phyloP scores from a whole-genome alignment of 2,113 vertebrate genomes.

The Microcebus murinus region DNA sequence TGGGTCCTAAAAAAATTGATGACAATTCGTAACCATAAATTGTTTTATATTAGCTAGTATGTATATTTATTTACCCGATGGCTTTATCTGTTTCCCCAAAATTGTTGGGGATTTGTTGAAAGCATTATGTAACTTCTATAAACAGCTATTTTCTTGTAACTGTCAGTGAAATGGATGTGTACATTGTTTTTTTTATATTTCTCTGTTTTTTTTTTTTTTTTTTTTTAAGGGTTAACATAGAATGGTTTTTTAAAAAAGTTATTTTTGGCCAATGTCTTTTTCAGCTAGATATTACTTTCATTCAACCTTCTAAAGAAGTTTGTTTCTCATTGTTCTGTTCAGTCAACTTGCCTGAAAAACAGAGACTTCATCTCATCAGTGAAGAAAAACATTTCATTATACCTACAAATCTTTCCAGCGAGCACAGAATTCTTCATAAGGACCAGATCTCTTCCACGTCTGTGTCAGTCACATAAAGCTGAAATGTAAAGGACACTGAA shows the following conservation, averaged over 20 bases:
- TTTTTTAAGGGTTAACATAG: conserved; percentile 36
- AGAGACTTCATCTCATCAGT: conserved; percentile 75
- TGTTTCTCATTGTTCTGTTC: conserved; percentile 68
- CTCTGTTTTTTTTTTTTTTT: not conserved
- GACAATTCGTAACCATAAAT: conserved; percentile 65
- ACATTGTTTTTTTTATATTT: conserved; percentile 61
- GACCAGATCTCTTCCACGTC: conserved; percentile 71
- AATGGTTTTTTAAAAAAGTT: conserved; percentile 49
- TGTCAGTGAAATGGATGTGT: conserved; percentile 80
- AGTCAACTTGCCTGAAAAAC: conserved; percentile 69
- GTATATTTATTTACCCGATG: conserved; percentile 81
- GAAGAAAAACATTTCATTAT: conserved; percentile 73
- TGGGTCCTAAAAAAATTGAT: conserved; percentile 39
- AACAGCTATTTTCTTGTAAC: conserved; percentile 79
- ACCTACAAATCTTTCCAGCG: conserved; percentile 71
- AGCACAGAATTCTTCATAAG: conserved; percentile 79
- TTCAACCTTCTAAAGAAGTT: conserved; percentile 66
- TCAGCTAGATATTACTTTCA: conserved; percentile 63
- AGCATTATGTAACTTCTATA: conserved; percentile 79
- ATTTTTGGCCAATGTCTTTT: conserved; percentile 74
- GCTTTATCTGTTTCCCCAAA: conserved; percentile 78
- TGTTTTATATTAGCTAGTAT: conserved; percentile 74
- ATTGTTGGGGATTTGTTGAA: conserved; percentile 71
- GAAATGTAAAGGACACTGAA: conserved; percentile 75
- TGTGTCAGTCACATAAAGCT: conserved; percentile 69